Conservation (phyloP, 92 coral and sea anemone genomes). For the Galaxea fascicularis region DNA sequence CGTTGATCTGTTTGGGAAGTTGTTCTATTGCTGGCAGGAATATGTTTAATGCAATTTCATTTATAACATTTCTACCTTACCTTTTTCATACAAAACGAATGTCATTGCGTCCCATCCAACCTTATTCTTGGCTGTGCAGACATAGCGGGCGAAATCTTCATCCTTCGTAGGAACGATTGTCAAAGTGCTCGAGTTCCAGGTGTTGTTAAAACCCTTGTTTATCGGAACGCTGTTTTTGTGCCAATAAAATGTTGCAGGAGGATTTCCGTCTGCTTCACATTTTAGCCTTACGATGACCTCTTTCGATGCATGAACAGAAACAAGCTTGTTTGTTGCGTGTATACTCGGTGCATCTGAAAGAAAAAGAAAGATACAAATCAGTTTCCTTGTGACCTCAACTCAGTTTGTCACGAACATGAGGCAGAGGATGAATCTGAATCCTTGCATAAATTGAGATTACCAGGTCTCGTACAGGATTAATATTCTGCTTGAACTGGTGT, state of each 20-base stretch:
- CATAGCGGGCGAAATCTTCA: constrained; percentile 45
- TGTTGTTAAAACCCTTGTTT: neutral
- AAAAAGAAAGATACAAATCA: too few species aligned
- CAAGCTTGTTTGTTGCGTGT: constrained; percentile 12
- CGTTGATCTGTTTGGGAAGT: too few species aligned
- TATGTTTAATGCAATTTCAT: neutral
- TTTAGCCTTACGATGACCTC: constrained; percentile 22
- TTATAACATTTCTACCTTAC: neutral
- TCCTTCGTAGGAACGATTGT: constrained; percentile 9
- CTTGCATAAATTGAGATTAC: too few species aligned
- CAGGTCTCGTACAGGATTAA: too few species aligned
- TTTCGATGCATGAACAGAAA: neutral
- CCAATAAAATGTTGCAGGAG: constrained; percentile 56
- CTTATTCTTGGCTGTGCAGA: constrained; percentile 55
- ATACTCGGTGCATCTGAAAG: constrained; percentile 60
- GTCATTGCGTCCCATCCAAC: constrained; percentile 58
- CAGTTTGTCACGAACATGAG: too few species aligned
- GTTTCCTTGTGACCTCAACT: too few species aligned
- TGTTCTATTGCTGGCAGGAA: neutral
- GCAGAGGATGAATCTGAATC: too few species aligned
- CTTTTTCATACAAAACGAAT: constrained; percentile 14
- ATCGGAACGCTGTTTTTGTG: neutral
- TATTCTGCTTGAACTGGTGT: too few species aligned
- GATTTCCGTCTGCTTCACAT: constrained; percentile 63
- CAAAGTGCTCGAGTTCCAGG: constrained; percentile 15